Evolutionary conservation across 2,888 invertebrate genomes (phyloP), one percentile per base, ranked within the genome.

Genomic region (Macrophya annulata): DNA sequence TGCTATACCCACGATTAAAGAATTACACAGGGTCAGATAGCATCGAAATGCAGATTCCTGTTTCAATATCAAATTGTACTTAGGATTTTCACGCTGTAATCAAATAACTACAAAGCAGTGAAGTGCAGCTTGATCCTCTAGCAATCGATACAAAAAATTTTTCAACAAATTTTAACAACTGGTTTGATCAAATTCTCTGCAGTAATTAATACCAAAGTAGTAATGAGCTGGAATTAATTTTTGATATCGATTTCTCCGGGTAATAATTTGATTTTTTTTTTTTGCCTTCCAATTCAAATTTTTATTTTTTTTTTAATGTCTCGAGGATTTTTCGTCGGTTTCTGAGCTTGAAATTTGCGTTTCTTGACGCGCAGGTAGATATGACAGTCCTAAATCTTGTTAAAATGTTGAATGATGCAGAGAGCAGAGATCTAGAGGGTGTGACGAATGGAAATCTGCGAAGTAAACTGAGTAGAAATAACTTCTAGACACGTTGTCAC

Each of bases 401-500:
- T 45, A 25, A 21, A 74, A 21, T 45, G 45, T 45, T 45, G 12
- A 45, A 74, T 17, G 25, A 45, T 45, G n/a, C 12, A 74, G 43
- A 71, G 31, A 31, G 9, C 45, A 21, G 45, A 21, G 45, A 45
- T 1, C 1, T 21, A 25, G 9, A 72, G 45, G 45, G 43, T 45
- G 45, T 21, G 74, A 45, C 45, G 21, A 10, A 74, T 45, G 21
- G 21, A 74, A 45, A 45, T 9, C 17, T 43, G 71, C 21, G n/a
- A 40, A 74, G 21, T 74, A n/a, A 74, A 45, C 45, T 40, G 8
- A 21, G 43, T 15, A 12, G 74, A 21, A 74, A 74, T 74, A 45
- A 45, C n/a, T 74, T 74, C 31, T 45, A 25, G 17, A 74, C 43
- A 74, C 74, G n/a, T 55, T 55, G n/a, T n/a, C 74, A 15, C 45